Base-by-base conservation (phyloP, 2,888 invertebrate genomes). In the Marasmarcha lunaedactyla region DNA sequence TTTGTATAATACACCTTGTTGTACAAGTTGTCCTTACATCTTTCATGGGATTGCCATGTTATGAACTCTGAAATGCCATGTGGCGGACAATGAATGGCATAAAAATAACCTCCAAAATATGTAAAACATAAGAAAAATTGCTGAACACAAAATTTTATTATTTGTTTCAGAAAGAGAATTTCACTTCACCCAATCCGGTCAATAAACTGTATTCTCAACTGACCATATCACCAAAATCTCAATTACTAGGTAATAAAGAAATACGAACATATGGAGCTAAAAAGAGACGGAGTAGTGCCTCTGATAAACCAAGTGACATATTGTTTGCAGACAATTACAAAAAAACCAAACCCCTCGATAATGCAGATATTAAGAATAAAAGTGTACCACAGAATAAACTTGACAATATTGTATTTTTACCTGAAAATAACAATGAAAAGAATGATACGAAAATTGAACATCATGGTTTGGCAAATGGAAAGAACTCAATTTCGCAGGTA, bases 191-290 rank as follows among this genome's bases (percentile, higher is more conserved):
- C 15, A 78, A 62, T 48, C 63, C 76, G 27, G 68, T 78, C 43
- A 83, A 81, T 47, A 83, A 83, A 55, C 50, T 83, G 15, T 83
- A 78, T 44, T 81, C 78, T 27, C 83, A 83, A 47, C 50, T 83
- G 33, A 83, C 83, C 45, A 83, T 83, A 57, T 83, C 79, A 15
- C 59, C 81, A 11, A 83, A 81, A 49, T 59, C 70, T 14, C 62
- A 68, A 15, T 53, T 59, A 42, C 59, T 59, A 51, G 52, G 56
- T 39, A 70, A 73, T n/a, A 81, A 81, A 44, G 83, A 81, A 40
- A 41, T 62, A 20, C 81, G 76, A 52, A 33, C 71, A 12, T 77
- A 79, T 2, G 77, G 71, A 2, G 47, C 73, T 15, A 84, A 85
- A 48, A 83, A 79, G 48, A 63, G 84, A 48, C 55, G 84, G 40